A percentile compares a stretch with the other conserved stretches of the same genome.
phyloP scores from a whole-genome alignment of 2,797 vertebrate species.

The Balearica regulorum region DNA sequence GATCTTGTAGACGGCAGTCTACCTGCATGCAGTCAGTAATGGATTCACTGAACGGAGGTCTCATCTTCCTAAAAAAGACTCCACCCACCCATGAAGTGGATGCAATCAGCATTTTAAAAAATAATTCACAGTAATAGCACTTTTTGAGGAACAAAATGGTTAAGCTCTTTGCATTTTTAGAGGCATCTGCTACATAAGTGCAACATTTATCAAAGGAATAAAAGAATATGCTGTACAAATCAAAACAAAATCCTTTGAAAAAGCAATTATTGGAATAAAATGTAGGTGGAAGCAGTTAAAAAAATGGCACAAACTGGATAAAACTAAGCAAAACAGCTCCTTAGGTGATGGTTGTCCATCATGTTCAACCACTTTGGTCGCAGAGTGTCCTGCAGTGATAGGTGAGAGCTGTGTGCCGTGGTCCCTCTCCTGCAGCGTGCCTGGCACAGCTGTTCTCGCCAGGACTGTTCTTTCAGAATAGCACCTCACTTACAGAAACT shows the following conservation, averaged over 20 bases:
- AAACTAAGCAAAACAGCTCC: background rate
- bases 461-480: background rate
- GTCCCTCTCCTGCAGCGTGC: background rate
- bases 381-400: background rate
- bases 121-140: background rate
- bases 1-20: background rate
- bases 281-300: background rate
- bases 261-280: background rate
- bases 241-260: background rate
- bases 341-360: background rate
- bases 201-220: background rate
- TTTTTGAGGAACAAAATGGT: background rate
- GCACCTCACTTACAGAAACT: background rate
- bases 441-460: accelerated
- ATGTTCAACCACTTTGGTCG: background rate
- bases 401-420: background rate
- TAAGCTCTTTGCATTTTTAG: background rate
- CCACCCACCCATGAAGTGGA: background rate
- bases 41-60: background rate
- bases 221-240: background rate
- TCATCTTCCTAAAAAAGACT: background rate
- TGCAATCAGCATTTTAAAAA: background rate
- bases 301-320: background rate
- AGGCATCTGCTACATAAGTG: accelerated
- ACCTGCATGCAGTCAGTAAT: background rate